These are phyloP conservation scores for Papilio polyxenes DNA, from an alignment of 1,140 invertebrate species.

Conservation along the genomic window DNA sequence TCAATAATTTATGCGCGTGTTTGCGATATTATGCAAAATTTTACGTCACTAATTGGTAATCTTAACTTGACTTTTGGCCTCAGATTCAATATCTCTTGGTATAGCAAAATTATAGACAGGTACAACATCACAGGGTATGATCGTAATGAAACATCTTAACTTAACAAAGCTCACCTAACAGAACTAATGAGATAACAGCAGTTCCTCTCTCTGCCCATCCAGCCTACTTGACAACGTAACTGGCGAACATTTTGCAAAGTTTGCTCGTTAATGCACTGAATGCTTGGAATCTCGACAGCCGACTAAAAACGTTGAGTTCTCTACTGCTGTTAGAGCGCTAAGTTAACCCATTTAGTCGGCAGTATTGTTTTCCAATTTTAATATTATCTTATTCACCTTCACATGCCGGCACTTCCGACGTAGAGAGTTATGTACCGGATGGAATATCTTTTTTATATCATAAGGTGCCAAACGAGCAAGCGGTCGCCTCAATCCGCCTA, in stretches of 20 bases:
- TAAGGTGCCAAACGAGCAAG: too few species aligned
- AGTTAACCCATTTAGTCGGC: neutral
- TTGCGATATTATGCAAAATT: too few species aligned
- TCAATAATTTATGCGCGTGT: too few species aligned
- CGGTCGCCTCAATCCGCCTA: too few species aligned
- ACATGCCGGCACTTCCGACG: too few species aligned
- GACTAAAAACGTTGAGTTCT: neutral
- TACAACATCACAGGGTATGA: neutral
- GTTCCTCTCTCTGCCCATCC: neutral
- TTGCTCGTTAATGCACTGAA: slow-evolving; percentile 17
- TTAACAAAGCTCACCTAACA: neutral
- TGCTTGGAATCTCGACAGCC: neutral
- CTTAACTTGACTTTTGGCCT: neutral
- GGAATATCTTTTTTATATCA: too few species aligned
- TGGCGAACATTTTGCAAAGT: slow-evolving; percentile 15
- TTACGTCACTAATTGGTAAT: neutral
- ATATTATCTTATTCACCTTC: too few species aligned
- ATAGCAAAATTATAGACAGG: neutral
- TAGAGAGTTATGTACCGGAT: too few species aligned
- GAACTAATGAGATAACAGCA: neutral
- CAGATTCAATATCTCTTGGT: neutral
- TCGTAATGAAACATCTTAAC: neutral
- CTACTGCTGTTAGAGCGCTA: neutral
- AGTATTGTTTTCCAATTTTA: neutral
- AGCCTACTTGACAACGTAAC: neutral